Evolutionary conservation across 2,113 vertebrate genomes (phyloP), one percentile per base, ranked within the genome.

Genomic region (Eleginops maclovinus): DNA sequence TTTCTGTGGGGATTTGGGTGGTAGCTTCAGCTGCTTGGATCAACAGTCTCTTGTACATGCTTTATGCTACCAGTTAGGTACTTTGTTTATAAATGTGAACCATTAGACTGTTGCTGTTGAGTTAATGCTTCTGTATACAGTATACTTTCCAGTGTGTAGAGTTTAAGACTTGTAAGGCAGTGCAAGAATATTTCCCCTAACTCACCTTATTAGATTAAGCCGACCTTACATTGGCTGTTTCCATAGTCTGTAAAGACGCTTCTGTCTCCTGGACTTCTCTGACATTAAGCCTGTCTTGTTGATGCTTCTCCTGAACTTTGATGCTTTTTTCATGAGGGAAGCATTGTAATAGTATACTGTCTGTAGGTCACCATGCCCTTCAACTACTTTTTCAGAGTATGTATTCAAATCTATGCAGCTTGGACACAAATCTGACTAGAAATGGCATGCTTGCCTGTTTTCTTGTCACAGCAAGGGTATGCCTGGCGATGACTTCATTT

Each of bases 341-440:
- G 71, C 31, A 60, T 13, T 75, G 50, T 55, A 58, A 43, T 79
- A 60, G 31, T n/a, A 21, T 46, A 49, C 69, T 75, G 61, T 62
- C 69, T 74, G 46, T 73, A 84, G 87, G 90, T 87, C 81, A 36
- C 8, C 21, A 54, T 77, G 81, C 92, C 91, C 92, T 94, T 91
- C 84, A 87, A 51, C 77, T 83, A 64, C 46, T 74, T 83, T 68
- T 59, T 53, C 68, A 68, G 13, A 51, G 60, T 62, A 43, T 26
- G 31, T 86, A 85, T 91, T 89, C 77, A 91, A 87, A 88, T 90
- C 74, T 15, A 61, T 76, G 61, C 64, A 63, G 64, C 56, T 51
- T 60, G 74, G 70, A 82, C 79, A 59, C 61, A 72, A 82, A 81
- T 61, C 59, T 71, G 77, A 63, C 77, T 86, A 14, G 43, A 86